Evolutionary conservation across 2,888 invertebrate genomes (phyloP).

Genomic region (Plagiodera versicolora): DNA sequence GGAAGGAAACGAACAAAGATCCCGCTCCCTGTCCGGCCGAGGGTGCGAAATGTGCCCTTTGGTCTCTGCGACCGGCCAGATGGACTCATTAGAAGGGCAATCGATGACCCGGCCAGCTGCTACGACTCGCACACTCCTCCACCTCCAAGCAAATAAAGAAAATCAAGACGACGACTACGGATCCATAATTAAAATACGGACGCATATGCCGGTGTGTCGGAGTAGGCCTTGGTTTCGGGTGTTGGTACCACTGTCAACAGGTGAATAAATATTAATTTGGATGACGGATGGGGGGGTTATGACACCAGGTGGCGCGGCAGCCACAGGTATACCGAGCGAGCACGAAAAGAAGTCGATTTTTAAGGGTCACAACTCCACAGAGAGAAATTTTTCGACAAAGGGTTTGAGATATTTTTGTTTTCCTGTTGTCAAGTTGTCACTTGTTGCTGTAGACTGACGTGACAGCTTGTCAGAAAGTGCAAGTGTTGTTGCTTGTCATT

Average conservation of each 20-base stretch:
- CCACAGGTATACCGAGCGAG: not conserved
- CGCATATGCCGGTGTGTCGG: constrained; percentile 19
- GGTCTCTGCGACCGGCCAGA: constrained; percentile 49
- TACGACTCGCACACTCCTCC: constrained; percentile 38
- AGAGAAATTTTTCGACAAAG: too few relatives aligned
- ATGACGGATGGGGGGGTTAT: not conserved
- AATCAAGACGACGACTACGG: constrained; percentile 20
- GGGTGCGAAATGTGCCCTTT: constrained; percentile 44
- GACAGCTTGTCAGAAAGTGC: too few relatives aligned
- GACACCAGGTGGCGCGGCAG: not conserved
- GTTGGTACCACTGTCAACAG: constrained; percentile 9
- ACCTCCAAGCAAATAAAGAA: constrained; percentile 20
- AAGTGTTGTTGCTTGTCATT: too few relatives aligned
- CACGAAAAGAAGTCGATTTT: too few relatives aligned
- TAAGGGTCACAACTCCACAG: too few relatives aligned
- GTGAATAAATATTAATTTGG: constrained; percentile 18
- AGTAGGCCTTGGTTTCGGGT: constrained; percentile 1
- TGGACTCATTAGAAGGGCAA: constrained; percentile 50
- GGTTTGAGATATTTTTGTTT: too few relatives aligned
- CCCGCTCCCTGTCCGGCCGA: too few relatives aligned
- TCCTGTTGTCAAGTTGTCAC: too few relatives aligned
- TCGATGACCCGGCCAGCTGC: constrained; percentile 51
- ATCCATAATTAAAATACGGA: constrained; percentile 24
- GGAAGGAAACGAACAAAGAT: not conserved
- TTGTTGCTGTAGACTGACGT: too few relatives aligned